phyloP scores from a whole-genome alignment of 2,113 vertebrate species.

The Columbina picui region DNA sequence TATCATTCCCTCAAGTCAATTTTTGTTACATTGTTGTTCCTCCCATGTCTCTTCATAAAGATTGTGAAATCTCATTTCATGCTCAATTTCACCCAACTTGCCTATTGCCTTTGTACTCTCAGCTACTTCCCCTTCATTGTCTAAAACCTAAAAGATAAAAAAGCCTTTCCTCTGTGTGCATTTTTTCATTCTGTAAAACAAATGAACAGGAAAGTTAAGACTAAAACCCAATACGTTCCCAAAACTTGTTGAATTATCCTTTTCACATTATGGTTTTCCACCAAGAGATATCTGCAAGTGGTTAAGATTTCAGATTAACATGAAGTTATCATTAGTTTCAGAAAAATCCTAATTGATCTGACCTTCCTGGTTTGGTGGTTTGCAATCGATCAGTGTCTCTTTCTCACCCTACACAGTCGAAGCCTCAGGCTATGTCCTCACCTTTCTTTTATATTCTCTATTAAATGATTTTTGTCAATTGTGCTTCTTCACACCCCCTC shows the following conservation, averaged over 20 bases:
- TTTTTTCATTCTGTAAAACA: background rate
- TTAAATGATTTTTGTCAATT: accelerated
- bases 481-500: background rate
- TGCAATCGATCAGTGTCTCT: background rate
- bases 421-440: background rate
- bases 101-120: constrained; percentile 11
- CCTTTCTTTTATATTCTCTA: background rate
- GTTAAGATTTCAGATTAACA: background rate
- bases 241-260: background rate
- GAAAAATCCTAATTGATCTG: background rate
- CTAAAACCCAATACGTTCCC: background rate
- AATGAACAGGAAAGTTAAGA: background rate
- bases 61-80: constrained; percentile 61
- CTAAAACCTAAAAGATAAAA: background rate
- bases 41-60: background rate
- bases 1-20: background rate
- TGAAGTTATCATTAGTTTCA: background rate
- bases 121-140: background rate
- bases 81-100: constrained; percentile 59
- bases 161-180: background rate
- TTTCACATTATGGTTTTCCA: background rate
- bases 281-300: background rate
- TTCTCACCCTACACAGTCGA: background rate
- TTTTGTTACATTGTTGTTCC: constrained; percentile 19
- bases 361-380: background rate